These are phyloP conservation scores for Isoperla grammatica DNA, from an alignment of 2,888 invertebrate genomes.

Conservation along the genomic window DNA sequence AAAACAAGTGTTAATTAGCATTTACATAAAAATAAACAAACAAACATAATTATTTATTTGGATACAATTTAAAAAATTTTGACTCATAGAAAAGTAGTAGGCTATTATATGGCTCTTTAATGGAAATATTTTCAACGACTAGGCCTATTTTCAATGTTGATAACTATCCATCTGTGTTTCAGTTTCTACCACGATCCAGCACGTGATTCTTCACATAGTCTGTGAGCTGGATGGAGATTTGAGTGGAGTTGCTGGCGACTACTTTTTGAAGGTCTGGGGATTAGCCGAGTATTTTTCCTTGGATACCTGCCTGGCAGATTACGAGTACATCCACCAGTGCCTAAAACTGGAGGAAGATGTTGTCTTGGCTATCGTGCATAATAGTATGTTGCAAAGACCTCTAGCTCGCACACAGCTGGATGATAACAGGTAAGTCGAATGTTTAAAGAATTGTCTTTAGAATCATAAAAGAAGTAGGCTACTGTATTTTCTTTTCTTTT, in stretches of 20 bases:
- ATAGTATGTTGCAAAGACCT: conserved; percentile 59
- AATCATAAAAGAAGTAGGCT: no score
- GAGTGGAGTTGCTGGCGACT: conserved; percentile 59
- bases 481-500: no score
- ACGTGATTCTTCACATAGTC: conserved; percentile 77
- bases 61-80: no score
- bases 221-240: conserved; percentile 73
- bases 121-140: no score
- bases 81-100: no score
- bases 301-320: conserved; percentile 77
- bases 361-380: conserved; percentile 49
- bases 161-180: conserved; percentile 28
- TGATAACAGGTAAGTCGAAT: conserved; percentile 41
- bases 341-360: conserved; percentile 90
- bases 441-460: no score
- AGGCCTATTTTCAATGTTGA: conserved; percentile 13
- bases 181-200: conserved; percentile 83
- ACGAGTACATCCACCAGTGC: conserved; percentile 90
- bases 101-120: no score
- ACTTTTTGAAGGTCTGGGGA: conserved; percentile 74
- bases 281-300: conserved; percentile 83
- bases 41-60: no score
- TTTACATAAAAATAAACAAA: no score
- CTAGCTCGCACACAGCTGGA: conserved; percentile 59
- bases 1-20: no score